A percentile compares a stretch with the other conserved stretches of the same genome.
Evolutionary conservation across 2,797 vertebrate species (phyloP).

Genomic region (Nothura maculosa): DNA sequence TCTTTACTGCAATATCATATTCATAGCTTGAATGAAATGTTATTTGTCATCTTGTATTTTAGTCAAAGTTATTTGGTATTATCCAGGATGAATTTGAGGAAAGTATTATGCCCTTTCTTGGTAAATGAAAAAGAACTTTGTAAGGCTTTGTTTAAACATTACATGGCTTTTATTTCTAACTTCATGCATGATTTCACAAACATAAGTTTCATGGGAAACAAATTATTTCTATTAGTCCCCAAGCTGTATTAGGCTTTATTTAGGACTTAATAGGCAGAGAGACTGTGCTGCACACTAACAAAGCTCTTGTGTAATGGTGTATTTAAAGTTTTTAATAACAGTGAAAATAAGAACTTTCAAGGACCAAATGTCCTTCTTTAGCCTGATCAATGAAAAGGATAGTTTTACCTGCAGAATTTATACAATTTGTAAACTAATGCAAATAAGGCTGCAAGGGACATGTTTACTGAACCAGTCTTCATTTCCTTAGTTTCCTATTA

Average conservation of each 20-base stretch:
- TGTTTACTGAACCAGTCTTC: conserved; percentile 44
- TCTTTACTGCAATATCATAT: no score
- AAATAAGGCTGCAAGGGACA: conserved; percentile 53
- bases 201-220: neutral
- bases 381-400: neutral
- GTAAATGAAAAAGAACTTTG: neutral
- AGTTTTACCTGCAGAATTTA: conserved; percentile 30
- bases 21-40: neutral
- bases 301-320: neutral
- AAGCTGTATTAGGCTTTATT: neutral
- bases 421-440: conserved; percentile 22
- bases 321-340: conserved; percentile 16
- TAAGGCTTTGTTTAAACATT: conserved; percentile 20
- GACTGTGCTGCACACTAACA: neutral
- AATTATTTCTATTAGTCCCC: neutral
- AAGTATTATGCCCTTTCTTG: conserved; percentile 11
- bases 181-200: neutral
- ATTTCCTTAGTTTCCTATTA: conserved; percentile 33
- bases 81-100: neutral
- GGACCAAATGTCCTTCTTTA: neutral
- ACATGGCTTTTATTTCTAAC: conserved; percentile 1
- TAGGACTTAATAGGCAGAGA: neutral
- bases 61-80: conserved; percentile 5
- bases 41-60: neutral
- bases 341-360: neutral